Evolutionary conservation across 2,888 invertebrate species (phyloP), one percentile per base, ranked within the genome.

Genomic region (Sipha maydis): DNA sequence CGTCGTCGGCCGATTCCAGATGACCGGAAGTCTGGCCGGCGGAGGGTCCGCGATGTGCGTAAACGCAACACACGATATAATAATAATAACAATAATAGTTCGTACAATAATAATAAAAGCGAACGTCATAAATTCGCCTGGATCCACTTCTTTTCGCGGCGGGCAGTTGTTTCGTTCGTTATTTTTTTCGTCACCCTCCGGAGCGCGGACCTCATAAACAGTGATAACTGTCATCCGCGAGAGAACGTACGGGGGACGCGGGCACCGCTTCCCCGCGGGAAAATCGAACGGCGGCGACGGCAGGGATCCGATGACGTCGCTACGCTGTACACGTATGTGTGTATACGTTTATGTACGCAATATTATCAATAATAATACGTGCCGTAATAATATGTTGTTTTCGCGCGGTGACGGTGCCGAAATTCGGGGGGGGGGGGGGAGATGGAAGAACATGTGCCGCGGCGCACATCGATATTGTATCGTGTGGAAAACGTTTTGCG

Each of bases 21-120:
- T 88, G 88, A 88, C 88, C 88, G 88, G 88, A 88, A 88, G 88
- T 82, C 80, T 80, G 82, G n/a, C 73, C 67, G 77, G 85, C n/a
- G 19, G 25, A 69, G 85, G 67, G 85, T 48, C 11, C 48, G 48
- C 34, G 41, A 71, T 5, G 56, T 67, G 48, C 28, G 56, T 67
- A 71, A 25, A 69, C 56, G 78, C 41, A 8, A 67, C 31, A 71
- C n/a, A 61, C 56, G 28, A 75, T 56, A 75, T 61, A 83, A 71
- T 54, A 75, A 38, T 79, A 79, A 28, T 78, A 56, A 54, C 14
- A n/a, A n/a, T 28, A 14, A n/a, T n/a, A 67, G n/a, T 19, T 14
- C 38, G 79, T 80, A 69, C 1, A 56, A 69, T 71, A 71, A 71
- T 73, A 86, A 80, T 82, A 88, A 88, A 88, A 88, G 17, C 88